These are phyloP conservation scores for Nansenia antarctica DNA, from an alignment of 2,113 vertebrate species.

Conservation along the genomic window DNA sequence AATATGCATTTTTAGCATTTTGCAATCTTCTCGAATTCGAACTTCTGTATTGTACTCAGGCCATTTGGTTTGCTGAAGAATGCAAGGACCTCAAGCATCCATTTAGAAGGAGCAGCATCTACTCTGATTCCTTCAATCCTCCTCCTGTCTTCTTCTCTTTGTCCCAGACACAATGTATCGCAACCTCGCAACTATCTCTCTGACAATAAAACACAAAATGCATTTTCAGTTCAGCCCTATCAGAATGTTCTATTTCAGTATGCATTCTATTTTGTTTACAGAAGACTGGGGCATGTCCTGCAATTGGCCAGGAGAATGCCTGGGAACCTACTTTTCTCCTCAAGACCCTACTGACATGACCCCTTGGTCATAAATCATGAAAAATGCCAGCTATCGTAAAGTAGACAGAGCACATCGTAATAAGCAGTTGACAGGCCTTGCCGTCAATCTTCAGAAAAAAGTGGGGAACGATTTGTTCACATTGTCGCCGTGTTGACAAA, in stretches of 20 bases:
- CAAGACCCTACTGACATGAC: constrained; percentile 81
- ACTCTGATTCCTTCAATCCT: not conserved
- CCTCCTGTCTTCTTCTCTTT: not conserved
- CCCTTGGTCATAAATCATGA: constrained; percentile 85
- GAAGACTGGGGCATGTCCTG: not conserved
- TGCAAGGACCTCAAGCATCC: not conserved
- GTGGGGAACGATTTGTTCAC: not conserved
- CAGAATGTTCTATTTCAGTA: not conserved
- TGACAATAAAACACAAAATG: not conserved
- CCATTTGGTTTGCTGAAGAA: not conserved
- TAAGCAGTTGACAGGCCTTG: not conserved
- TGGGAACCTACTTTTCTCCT: not conserved
- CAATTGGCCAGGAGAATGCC: not conserved
- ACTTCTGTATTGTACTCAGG: not conserved
- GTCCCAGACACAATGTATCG: not conserved
- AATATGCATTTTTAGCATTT: not conserved
- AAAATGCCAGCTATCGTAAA: constrained; percentile 45
- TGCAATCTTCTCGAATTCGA: not conserved
- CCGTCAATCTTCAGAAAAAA: not conserved
- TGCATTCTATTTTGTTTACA: not conserved
- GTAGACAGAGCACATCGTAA: not conserved
- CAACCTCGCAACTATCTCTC: not conserved
- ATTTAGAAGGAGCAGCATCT: not conserved
- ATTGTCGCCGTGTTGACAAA: constrained; percentile 84
- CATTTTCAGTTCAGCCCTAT: not conserved